Evolutionary conservation across 2,113 vertebrate species (phyloP).

Genomic region (Paratilapia polleni): DNA sequence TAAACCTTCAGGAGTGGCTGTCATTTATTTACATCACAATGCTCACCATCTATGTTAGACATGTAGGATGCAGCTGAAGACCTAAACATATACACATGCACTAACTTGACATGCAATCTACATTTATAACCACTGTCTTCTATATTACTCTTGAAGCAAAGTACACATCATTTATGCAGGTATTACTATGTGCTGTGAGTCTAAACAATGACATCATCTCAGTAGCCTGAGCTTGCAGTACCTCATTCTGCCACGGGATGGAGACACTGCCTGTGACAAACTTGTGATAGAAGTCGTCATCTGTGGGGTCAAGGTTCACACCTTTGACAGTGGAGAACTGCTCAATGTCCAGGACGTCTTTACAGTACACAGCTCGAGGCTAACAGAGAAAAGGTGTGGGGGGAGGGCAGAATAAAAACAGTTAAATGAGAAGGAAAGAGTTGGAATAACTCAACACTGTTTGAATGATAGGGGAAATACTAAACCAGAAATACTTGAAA

Average conservation of each 20-base stretch:
- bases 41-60: not conserved
- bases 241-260: slow-evolving; percentile 97
- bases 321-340: slow-evolving; percentile 93
- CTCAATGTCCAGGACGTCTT: slow-evolving; percentile 90
- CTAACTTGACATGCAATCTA: not conserved
- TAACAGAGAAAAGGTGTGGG: slow-evolving; percentile 47
- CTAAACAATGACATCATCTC: slow-evolving; percentile 61
- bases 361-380: slow-evolving; percentile 92
- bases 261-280: slow-evolving; percentile 92
- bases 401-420: not conserved
- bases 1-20: not conserved
- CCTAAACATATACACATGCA: not conserved
- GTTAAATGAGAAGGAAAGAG: not conserved
- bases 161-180: not conserved
- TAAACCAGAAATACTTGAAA: not conserved
- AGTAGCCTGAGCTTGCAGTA: slow-evolving; percentile 66
- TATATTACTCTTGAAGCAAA: not conserved
- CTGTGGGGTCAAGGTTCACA: slow-evolving; percentile 88
- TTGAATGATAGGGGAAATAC: not conserved
- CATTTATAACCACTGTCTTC: not conserved
- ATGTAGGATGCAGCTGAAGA: not conserved
- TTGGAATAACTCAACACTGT: not conserved
- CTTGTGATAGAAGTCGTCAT: slow-evolving; percentile 88
- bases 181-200: not conserved
- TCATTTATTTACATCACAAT: not conserved